phyloP scores from a whole-genome alignment of 2,888 invertebrate genomes.

The Odiellus spinosus region DNA sequence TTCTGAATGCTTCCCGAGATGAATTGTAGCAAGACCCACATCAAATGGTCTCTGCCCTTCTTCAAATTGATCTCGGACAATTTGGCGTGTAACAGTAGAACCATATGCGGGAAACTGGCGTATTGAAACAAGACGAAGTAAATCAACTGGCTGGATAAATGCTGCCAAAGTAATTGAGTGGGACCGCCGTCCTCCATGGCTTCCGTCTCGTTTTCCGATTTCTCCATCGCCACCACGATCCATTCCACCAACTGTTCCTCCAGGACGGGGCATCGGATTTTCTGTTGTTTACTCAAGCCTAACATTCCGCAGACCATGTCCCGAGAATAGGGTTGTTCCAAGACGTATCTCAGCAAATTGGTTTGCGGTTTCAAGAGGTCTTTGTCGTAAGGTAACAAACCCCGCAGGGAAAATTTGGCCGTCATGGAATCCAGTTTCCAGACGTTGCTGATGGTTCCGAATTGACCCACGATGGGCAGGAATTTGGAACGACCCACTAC shows the following conservation, averaged over 20 bases:
- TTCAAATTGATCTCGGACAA: constrained; percentile 59
- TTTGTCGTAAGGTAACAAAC: constrained; percentile 72
- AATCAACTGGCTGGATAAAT: constrained; percentile 81
- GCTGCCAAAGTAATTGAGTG: constrained; percentile 51
- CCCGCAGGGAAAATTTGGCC: constrained; percentile 50
- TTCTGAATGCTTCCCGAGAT: constrained; percentile 92
- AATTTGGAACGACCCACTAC: constrained; percentile 69
- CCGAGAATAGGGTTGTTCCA: constrained; percentile 86
- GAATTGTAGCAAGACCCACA: constrained; percentile 96
- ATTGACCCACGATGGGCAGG: constrained; percentile 85
- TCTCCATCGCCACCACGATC: constrained; percentile 79
- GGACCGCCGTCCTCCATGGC: constrained; percentile 14
- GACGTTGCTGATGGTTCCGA: constrained; percentile 73
- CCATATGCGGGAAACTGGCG: constrained; percentile 81
- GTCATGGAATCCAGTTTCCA: constrained; percentile 82
- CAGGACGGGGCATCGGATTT: constrained; percentile 67
- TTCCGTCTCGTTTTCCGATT: constrained; percentile 44
- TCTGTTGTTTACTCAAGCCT: constrained; percentile 79
- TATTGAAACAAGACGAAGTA: constrained; percentile 89
- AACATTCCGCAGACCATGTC: constrained; percentile 94
- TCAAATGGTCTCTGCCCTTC: constrained; percentile 88
- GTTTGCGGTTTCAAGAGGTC: constrained; percentile 78
- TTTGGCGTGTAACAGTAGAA: constrained; percentile 71
- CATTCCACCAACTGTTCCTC: constrained; percentile 86
- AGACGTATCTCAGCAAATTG: constrained; percentile 64